A percentile compares a stretch with the other conserved stretches of the same genome.
Evolutionary conservation across 2,797 vertebrate species (phyloP).

Genomic region (Eupleurogrammus muticus): DNA sequence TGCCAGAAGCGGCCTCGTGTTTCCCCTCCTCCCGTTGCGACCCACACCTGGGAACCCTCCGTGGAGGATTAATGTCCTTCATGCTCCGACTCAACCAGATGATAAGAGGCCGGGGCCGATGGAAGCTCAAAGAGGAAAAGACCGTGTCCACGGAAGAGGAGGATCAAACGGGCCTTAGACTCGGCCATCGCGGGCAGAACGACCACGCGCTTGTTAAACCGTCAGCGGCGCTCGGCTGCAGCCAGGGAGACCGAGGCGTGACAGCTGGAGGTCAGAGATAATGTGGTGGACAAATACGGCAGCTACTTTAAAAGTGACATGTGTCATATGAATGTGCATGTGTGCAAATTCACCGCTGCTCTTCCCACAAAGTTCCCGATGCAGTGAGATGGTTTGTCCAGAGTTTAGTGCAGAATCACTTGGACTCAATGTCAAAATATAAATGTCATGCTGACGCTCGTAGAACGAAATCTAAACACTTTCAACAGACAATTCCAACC

Average conservation of each 20-base stretch:
- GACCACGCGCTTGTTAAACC: conserved; percentile 40
- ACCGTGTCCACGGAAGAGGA: conserved; percentile 19
- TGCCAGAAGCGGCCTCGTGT: conserved; percentile 28
- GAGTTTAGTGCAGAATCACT: too few species aligned
- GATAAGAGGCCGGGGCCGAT: conserved; percentile 53
- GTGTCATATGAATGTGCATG: not conserved
- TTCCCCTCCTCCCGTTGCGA: conserved; percentile 50
- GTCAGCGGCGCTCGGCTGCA: conserved; percentile 22
- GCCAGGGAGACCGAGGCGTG: conserved; percentile 17
- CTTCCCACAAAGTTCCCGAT: not conserved
- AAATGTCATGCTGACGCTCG: not conserved
- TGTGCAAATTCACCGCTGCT: not conserved
- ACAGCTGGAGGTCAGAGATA: conserved; percentile 10
- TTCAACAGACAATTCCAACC: not conserved
- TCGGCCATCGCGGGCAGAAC: conserved; percentile 36
- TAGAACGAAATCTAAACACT: not conserved
- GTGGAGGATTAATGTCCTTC: conserved; percentile 60
- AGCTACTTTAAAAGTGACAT: not conserved
- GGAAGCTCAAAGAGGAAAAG: conserved; percentile 52
- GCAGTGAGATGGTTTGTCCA: not conserved
- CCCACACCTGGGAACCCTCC: conserved; percentile 55
- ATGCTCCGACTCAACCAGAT: conserved; percentile 54
- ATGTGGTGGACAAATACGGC: not conserved
- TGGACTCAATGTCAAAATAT: too few species aligned
- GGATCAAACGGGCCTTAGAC: conserved; percentile 45